phyloP scores from a whole-genome alignment of 2,113 vertebrate genomes.

The Machaerirhynchus nigripectus region DNA sequence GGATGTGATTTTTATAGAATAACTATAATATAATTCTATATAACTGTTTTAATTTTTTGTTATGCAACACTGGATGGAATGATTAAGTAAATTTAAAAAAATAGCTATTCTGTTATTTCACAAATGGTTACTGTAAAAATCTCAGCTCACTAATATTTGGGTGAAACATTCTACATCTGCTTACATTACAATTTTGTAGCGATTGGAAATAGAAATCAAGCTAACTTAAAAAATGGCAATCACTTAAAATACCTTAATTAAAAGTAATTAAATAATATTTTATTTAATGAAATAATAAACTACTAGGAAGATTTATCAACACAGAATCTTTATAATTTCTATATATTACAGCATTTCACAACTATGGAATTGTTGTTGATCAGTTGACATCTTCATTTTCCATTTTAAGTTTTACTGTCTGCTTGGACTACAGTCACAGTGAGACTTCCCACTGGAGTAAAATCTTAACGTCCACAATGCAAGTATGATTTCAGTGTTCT shows the following conservation, averaged over 20 bases:
- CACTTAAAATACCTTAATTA: neutral
- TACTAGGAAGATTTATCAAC: neutral
- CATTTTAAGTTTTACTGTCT: neutral
- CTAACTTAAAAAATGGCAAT: neutral
- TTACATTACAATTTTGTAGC: neutral
- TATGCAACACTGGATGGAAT: neutral
- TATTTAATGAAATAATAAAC: neutral
- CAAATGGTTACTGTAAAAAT: neutral
- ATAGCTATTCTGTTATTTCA: neutral
- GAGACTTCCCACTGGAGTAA: neutral
- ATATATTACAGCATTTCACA: constrained; percentile 34
- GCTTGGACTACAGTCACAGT: neutral
- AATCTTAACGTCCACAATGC: neutral
- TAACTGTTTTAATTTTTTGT: neutral
- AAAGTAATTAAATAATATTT: neutral
- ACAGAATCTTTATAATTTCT: neutral
- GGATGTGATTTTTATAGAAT: neutral
- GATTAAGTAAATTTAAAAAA: neutral
- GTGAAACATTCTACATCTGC: neutral
- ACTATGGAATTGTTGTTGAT: constrained; percentile 3
- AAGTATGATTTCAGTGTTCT: neutral
- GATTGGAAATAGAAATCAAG: neutral
- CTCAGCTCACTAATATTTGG: neutral
- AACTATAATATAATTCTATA: neutral
- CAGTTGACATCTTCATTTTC: neutral